Percentiles rank a stretch among this genome's conserved stretches.
Evolutionary conservation across 2,797 vertebrate species (phyloP).

Genomic region (Tapera naevia): DNA sequence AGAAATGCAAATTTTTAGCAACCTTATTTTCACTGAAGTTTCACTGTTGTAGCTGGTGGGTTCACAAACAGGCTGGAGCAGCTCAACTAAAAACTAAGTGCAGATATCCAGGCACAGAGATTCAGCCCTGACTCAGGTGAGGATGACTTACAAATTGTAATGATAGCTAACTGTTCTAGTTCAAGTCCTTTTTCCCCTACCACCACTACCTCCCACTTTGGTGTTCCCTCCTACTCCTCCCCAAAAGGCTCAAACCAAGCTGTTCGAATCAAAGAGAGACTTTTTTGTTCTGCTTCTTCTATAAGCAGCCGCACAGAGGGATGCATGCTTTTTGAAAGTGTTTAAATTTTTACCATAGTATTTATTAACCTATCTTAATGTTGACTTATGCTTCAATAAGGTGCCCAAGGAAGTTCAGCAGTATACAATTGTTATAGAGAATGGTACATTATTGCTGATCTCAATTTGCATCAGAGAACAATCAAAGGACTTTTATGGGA

Average conservation of each 20-base stretch:
- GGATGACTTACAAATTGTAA: background rate
- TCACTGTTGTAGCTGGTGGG: background rate
- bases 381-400: background rate
- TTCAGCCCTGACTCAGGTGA: background rate
- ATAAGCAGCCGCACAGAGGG: background rate
- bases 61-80: background rate
- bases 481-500: slow-evolving; percentile 3
- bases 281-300: background rate
- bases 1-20: background rate
- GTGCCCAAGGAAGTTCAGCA: slow-evolving; percentile 1
- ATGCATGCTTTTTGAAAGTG: background rate
- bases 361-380: background rate
- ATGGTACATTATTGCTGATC: slow-evolving; percentile 4
- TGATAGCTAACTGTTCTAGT: background rate
- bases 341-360: background rate
- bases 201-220: background rate
- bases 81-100: background rate
- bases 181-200: background rate
- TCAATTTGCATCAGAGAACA: slow-evolving; percentile 22
- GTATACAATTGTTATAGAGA: background rate
- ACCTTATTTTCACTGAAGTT: background rate
- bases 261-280: background rate
- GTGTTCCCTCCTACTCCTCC: no score
- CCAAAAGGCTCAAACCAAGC: background rate
- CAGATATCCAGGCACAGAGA: background rate